Conservation (phyloP, 2,113 vertebrate species). For the Oreochromis niloticus region DNA sequence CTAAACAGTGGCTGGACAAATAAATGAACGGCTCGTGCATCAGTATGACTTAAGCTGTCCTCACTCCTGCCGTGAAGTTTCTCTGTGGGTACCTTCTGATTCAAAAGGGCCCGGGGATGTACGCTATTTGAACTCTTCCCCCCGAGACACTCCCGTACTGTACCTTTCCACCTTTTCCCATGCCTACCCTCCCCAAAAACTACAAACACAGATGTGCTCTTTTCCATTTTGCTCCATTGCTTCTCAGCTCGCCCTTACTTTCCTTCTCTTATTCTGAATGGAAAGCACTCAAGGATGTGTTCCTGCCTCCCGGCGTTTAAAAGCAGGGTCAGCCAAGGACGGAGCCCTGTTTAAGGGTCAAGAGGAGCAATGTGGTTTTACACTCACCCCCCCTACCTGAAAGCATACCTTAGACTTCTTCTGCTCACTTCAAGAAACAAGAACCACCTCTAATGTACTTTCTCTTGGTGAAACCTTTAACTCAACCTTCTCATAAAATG, state of each 20-base stretch:
- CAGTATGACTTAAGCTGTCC: neutral
- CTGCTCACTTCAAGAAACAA: neutral
- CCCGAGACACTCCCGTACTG: conserved; percentile 4
- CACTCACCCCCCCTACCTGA: neutral
- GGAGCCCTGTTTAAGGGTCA: neutral
- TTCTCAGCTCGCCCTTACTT: neutral
- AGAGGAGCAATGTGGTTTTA: neutral
- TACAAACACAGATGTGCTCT: conserved; percentile 67
- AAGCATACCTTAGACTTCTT: neutral
- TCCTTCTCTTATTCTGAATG: conserved; percentile 4
- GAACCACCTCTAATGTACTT: neutral
- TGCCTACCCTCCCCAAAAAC: conserved; percentile 16
- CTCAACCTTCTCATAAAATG: neutral
- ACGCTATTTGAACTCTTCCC: conserved; percentile 38
- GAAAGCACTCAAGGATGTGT: neutral
- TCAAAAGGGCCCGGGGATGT: conserved; percentile 19
- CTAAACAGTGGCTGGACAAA: conserved; percentile 34
- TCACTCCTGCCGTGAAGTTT: neutral
- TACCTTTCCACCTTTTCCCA: conserved; percentile 33
- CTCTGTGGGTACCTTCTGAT: neutral
- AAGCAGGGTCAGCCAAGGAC: conserved; percentile 29
- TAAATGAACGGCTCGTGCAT: conserved; percentile 27
- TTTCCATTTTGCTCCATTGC: conserved; percentile 28
- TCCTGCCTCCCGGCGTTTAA: neutral
- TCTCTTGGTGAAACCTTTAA: neutral